These are phyloP conservation scores for Oxygymnocypris stewartii DNA, from an alignment of 2,113 vertebrate genomes.

Conservation along the genomic window DNA sequence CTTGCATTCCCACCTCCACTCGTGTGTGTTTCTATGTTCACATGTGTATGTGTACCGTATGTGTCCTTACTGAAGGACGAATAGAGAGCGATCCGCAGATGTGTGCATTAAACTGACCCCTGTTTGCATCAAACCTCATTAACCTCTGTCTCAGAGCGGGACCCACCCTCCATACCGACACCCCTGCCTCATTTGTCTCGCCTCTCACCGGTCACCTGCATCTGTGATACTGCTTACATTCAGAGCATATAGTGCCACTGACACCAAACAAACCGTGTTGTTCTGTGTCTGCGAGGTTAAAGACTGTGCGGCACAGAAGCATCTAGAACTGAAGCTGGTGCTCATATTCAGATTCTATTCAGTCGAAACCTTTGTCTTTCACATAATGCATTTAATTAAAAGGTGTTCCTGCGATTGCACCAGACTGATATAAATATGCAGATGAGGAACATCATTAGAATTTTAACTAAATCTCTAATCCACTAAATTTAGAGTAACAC, in stretches of 20 bases:
- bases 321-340: background rate
- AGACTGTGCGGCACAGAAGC: background rate
- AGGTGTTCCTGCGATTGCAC: background rate
- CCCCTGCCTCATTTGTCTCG: constrained; percentile 4
- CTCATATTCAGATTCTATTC: background rate
- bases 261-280: background rate
- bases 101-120: constrained; percentile 30
- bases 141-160: constrained; percentile 11
- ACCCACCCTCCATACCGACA: background rate
- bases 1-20: background rate
- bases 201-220: background rate
- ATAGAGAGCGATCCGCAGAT: background rate
- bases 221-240: background rate
- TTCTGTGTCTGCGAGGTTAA: background rate
- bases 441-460: background rate
- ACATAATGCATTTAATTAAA: constrained; percentile 6
- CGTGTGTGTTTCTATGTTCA: background rate
- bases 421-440: constrained; percentile 22
- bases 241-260: background rate
- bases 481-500: background rate
- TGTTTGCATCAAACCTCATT: constrained; percentile 24
- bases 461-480: constrained; percentile 14
- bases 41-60: background rate
- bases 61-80: background rate
- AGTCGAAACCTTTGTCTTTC: constrained; percentile 2